phyloP scores from a whole-genome alignment of 2,113 vertebrate genomes.

The Sebastes fasciatus region DNA sequence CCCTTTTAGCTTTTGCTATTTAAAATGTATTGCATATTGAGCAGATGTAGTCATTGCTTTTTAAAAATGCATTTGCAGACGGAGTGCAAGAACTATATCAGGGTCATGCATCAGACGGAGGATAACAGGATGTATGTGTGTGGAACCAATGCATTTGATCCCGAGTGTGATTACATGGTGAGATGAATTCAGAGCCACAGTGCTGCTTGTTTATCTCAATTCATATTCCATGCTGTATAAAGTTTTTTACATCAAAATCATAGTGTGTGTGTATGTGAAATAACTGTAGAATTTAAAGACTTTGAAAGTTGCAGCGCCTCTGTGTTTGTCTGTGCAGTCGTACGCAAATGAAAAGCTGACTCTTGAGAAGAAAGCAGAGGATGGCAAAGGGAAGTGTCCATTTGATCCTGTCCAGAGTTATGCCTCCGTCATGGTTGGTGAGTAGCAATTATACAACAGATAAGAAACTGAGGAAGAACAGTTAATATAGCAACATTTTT shows the following conservation, averaged over 20 bases:
- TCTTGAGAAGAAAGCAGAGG: conserved; percentile 71
- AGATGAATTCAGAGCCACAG: conserved; percentile 41
- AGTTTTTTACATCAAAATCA: background rate
- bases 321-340: conserved; percentile 66
- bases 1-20: background rate
- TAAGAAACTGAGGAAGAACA: background rate
- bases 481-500: background rate
- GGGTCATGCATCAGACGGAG: conserved; percentile 78
- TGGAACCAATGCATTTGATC: conserved; percentile 86
- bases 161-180: conserved; percentile 84
- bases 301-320: background rate
- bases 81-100: conserved; percentile 86
- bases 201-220: background rate
- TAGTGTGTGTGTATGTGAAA: background rate
- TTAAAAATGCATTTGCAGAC: conserved; percentile 69
- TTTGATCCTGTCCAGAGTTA: conserved; percentile 85
- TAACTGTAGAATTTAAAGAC: background rate
- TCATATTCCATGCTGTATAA: background rate
- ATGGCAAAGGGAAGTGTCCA: conserved; percentile 85
- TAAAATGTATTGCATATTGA: background rate
- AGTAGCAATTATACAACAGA: conserved; percentile 35
- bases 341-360: conserved; percentile 67
- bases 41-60: background rate
- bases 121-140: conserved; percentile 83
- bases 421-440: conserved; percentile 83